Evolutionary conservation across 1,140 invertebrate genomes (phyloP), one percentile per base, ranked within the genome.

Genomic region (Drepana arcuata): DNA sequence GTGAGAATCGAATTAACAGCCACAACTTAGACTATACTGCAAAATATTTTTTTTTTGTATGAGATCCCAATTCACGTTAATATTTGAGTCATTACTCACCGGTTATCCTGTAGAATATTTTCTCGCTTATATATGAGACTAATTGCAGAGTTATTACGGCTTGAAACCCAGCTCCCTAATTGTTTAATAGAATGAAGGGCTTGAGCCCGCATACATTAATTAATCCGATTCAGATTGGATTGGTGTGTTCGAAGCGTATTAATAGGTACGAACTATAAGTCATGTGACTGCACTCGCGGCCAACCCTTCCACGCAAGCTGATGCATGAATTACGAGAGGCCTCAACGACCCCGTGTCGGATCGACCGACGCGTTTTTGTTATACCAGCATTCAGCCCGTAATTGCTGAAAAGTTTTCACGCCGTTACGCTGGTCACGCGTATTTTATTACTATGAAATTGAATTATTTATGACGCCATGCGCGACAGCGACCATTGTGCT

Each of bases 361-460:
- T 75, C 69, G 61, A 68, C 66, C 73, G 52, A 59, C 51, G 63
- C 65, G 74, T n/a, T 81, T 81, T 79, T 75, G 72, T 77, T 79
- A 81, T n/a, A n/a, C n/a, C n/a, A n/a, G n/a, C 68, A 78, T 74
- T 69, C 71, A 70, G 75, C 58, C 67, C 67, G 63, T 81, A 81
- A 82, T 79, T 78, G 77, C 74, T 79, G 74, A 79, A 82, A 82
- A 79, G 72, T 82, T 82, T 79, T 79, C 77, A 75, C 77, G 72
- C 70, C 68, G 64, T 54, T 59, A 54, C 65, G 49, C 55, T 62
- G 72, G 77, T 77, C 74, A 79, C 71, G 72, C 74, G 69, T 82
- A 75, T 82, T 82, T 82, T 82, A 82, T 82, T 79, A 77, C 77
- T 75, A 79, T 79, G 74, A 79, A 81, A 82, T 82, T 82, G 77